phyloP scores from a whole-genome alignment of 2,113 vertebrate species.

The Festucalex cinctus region DNA sequence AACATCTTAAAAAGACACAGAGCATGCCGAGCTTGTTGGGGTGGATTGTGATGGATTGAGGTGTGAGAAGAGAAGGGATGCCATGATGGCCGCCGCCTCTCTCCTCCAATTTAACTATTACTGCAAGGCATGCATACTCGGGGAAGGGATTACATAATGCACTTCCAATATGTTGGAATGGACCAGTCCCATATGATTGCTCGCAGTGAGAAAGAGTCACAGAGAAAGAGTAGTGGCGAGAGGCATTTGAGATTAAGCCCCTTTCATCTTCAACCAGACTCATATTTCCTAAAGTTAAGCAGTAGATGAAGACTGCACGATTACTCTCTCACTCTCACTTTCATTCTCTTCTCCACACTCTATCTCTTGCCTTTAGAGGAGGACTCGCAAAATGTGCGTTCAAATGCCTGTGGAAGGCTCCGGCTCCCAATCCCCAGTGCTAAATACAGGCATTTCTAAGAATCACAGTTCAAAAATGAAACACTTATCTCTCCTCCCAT shows the following conservation, averaged over 20 bases:
- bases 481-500: constrained; percentile 59
- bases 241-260: constrained; percentile 69
- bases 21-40: constrained; percentile 27
- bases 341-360: constrained; percentile 36
- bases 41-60: constrained; percentile 12
- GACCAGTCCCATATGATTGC: constrained; percentile 63
- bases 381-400: constrained; percentile 68
- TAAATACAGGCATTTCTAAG: constrained; percentile 72
- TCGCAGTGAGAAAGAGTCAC: constrained; percentile 45
- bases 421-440: constrained; percentile 66
- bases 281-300: constrained; percentile 72
- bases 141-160: constrained; percentile 71
- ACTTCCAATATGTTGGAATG: constrained; percentile 53
- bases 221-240: constrained; percentile 52
- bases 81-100: constrained; percentile 37
- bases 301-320: constrained; percentile 64
- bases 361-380: constrained; percentile 48
- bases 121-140: constrained; percentile 60
- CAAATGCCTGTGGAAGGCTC: constrained; percentile 65
- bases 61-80: constrained; percentile 38
- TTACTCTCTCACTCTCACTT: constrained; percentile 51
- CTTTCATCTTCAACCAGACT: constrained; percentile 76
- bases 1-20: constrained; percentile 31
- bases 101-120: constrained; percentile 68
- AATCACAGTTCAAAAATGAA: constrained; percentile 72